Base-by-base conservation (phyloP, 2,888 invertebrate species). In the Empis stercorea region DNA sequence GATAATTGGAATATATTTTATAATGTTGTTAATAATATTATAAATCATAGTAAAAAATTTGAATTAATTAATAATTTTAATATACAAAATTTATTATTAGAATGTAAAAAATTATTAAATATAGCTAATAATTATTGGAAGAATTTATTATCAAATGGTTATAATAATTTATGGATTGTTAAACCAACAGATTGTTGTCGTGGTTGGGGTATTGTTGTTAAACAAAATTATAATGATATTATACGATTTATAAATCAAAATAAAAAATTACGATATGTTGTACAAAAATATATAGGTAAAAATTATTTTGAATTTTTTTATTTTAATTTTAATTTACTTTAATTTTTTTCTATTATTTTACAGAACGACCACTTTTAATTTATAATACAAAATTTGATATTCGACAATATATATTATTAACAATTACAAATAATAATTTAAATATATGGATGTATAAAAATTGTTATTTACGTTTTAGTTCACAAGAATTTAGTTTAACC, bases 311-410 rank as follows among this genome's bases (percentile, higher is more conserved):
- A 15, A 15, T 5, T 5, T 20, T 20, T 20, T 4, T 20, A 20
- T 20, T 20, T 20, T 4, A 4, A 3, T 4, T 20, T 20, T 20
- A 20, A 20, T 4, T 20, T 20, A 20, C 20, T 4, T 4, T 3
- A 20, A 20, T 20, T 20, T 20, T 20, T 20, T n/a, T n/a, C n/a
- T n/a, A n/a, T 27, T 27, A 27, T 27, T 27, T 27, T 27, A 27
- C 70, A 86, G 87, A 88, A 70, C 79, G 82, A 42, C 92, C 92
- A 1, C 65, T 89, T 41, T 67, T 93, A 42, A 79, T 93, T 37
- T 76, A 87, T 63, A 80, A 83, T 51, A 89, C 89, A 1, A 93
- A 93, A 71, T 93, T 93, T 63, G 92, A 93, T 61, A 88, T 93
- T 52, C 76, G 92, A 10, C 88, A 89, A 66, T 93, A 91, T 78